Conservation (phyloP, 2,113 vertebrate species). For the Chelonoidis abingdonii region DNA sequence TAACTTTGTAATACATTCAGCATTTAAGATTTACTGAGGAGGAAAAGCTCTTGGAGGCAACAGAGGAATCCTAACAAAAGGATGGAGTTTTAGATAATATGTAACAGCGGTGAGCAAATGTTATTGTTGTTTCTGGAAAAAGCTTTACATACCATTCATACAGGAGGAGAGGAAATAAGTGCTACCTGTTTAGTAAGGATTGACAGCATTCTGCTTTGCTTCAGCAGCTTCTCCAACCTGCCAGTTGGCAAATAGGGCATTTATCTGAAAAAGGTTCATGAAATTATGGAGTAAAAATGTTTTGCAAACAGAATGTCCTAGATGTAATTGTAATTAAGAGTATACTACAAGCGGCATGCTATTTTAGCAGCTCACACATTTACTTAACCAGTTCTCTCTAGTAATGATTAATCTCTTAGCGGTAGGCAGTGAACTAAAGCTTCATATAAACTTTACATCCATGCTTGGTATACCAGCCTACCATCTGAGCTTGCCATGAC, state of each 20-base stretch:
- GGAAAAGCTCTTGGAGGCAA: fast-evolving
- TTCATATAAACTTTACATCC: background rate
- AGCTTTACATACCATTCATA: background rate
- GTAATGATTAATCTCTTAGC: background rate
- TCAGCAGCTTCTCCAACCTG: background rate
- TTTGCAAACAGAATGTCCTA: slow-evolving; percentile 37
- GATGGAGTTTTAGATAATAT: background rate
- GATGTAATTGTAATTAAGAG: slow-evolving; percentile 18
- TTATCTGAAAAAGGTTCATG: slow-evolving; percentile 16
- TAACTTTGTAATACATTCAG: fast-evolving
- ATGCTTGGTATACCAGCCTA: fast-evolving
- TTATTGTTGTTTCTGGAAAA: fast-evolving
- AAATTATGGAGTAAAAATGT: slow-evolving; percentile 13
- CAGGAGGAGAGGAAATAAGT: fast-evolving
- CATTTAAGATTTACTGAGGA: background rate
- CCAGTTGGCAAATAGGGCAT: slow-evolving; percentile 30
- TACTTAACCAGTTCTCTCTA: background rate
- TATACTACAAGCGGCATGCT: slow-evolving; percentile 10
- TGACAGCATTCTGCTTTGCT: fast-evolving
- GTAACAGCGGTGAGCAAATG: background rate
- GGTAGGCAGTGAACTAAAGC: background rate
- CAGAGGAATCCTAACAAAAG: fast-evolving
- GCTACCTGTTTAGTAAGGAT: fast-evolving
- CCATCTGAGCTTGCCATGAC: background rate
- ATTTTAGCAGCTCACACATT: slow-evolving; percentile 8